These are phyloP conservation scores for Pocillopora meandrina DNA, from an alignment of 92 coral and sea anemone species.

Conservation along the genomic window DNA sequence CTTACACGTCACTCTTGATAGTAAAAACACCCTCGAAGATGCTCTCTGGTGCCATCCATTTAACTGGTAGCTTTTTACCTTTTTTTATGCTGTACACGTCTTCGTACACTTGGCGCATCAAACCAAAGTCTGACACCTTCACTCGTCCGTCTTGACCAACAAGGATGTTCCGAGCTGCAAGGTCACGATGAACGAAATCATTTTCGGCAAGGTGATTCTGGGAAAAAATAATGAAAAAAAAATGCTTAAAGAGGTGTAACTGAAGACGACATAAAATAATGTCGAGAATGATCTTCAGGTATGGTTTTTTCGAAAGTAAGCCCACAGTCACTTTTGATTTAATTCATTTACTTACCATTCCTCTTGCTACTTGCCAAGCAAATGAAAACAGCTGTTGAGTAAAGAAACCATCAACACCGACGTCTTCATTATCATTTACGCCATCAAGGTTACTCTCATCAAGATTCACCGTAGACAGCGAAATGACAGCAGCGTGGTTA, in stretches of 20 bases:
- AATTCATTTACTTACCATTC: not conserved
- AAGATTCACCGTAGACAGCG: not conserved
- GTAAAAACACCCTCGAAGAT: slow-evolving; percentile 4
- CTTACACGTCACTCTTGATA: slow-evolving; percentile 6
- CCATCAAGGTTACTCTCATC: not conserved
- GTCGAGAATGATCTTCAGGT: too few species aligned
- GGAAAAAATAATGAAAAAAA: not conserved
- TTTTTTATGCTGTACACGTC: not conserved
- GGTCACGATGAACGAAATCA: slow-evolving; percentile 3
- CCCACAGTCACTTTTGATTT: too few species aligned
- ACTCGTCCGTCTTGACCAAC: not conserved
- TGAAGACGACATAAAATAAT: too few species aligned
- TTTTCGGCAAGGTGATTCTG: slow-evolving; percentile 8
- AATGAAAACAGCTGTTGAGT: slow-evolving; percentile 10
- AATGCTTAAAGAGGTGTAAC: too few species aligned
- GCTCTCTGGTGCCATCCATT: slow-evolving; percentile 13
- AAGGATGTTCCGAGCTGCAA: slow-evolving; percentile 11
- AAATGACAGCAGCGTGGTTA: not conserved
- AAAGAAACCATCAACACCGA: not conserved
- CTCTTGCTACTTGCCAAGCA: slow-evolving; percentile 15
- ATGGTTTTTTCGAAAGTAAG: not conserved
- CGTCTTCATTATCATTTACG: not conserved
- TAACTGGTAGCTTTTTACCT: not conserved
- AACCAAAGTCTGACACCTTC: slow-evolving; percentile 15
- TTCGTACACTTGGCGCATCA: slow-evolving; percentile 15